Evolutionary conservation across 1,140 invertebrate genomes (phyloP).

Genomic region (Colletes latitarsis): DNA sequence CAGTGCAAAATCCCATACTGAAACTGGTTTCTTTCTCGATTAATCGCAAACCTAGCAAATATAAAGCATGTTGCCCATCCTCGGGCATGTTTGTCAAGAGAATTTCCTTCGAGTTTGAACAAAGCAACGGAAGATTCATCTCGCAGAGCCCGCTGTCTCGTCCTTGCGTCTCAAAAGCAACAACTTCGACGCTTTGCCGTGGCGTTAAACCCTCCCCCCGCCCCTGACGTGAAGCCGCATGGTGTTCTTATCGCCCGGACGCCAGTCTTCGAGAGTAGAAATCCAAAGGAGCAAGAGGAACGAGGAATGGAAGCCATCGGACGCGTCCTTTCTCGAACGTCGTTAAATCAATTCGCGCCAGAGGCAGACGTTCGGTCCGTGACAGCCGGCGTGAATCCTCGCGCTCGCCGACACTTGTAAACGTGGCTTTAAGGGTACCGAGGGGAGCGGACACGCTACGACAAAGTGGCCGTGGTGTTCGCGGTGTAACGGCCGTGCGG

Average conservation of each 20-base stretch:
- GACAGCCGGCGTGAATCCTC: constrained; percentile 58
- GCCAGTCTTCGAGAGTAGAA: neutral
- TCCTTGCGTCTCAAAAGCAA: neutral
- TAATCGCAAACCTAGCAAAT: neutral
- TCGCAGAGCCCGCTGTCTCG: neutral
- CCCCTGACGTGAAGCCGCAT: neutral
- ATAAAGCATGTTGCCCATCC: neutral
- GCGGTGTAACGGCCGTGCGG: constrained; percentile 62
- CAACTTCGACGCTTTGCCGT: neutral
- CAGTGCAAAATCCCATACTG: too few relatives aligned
- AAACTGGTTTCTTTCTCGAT: too few relatives aligned
- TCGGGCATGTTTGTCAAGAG: neutral
- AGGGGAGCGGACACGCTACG: constrained; percentile 51
- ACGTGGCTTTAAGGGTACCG: constrained; percentile 58
- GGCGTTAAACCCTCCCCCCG: neutral
- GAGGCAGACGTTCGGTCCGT: constrained; percentile 42
- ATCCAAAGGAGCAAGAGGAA: neutral
- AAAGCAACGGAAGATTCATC: neutral
- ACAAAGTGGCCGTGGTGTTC: constrained; percentile 64
- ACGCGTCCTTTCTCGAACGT: constrained; percentile 13
- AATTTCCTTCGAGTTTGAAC: neutral
- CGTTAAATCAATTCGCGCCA: constrained; percentile 57
- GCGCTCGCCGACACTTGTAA: constrained; percentile 63
- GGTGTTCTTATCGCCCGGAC: neutral
- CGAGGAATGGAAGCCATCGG: neutral